These are phyloP conservation scores for Cairina moschata DNA, from an alignment of 2,113 vertebrate genomes.

Conservation along the genomic window DNA sequence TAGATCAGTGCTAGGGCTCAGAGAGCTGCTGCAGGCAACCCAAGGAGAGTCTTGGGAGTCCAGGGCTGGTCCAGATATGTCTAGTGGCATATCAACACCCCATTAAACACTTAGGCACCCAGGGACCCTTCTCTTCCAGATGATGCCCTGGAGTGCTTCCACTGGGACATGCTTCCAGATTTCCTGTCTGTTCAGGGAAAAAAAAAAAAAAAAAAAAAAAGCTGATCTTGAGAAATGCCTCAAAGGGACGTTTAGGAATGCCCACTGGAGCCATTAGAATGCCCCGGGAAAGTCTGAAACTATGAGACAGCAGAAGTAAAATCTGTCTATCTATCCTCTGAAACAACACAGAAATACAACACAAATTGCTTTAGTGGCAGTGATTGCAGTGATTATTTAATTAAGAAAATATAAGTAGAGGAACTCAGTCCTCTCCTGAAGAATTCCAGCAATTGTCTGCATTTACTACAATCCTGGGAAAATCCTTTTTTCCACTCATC, in stretches of 20 bases:
- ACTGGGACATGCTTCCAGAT: background rate
- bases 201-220: background rate
- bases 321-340: background rate
- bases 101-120: background rate
- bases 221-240: background rate
- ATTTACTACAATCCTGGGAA: background rate
- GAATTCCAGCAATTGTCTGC: background rate
- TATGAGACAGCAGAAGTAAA: background rate
- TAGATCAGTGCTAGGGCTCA: background rate
- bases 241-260: constrained; percentile 14
- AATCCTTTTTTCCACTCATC: constrained; percentile 3
- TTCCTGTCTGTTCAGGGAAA: background rate
- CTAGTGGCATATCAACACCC: background rate
- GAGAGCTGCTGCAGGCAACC: background rate
- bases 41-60: background rate
- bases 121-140: background rate
- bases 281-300: background rate
- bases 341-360: constrained; percentile 6
- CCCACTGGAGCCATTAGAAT: background rate
- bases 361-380: constrained; percentile 5
- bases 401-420: background rate
- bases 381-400: constrained; percentile 17
- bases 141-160: background rate
- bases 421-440: background rate
- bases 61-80: background rate